phyloP scores from a whole-genome alignment of 2,888 invertebrate species.

The Dynastes grantii region DNA sequence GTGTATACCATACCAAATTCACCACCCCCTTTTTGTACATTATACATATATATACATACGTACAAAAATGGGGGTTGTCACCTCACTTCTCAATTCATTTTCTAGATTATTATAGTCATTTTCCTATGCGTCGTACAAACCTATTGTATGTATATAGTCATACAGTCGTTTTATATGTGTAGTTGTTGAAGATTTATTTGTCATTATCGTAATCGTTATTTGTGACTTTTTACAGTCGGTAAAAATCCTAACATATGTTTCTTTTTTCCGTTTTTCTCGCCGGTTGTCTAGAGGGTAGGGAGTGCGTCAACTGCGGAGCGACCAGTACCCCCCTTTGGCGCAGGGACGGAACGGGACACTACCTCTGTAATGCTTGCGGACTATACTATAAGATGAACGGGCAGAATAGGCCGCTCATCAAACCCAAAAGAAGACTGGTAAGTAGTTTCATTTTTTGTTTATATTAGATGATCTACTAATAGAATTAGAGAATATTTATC shows the following conservation, averaged over 20 bases:
- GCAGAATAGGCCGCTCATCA: slow-evolving; percentile 97
- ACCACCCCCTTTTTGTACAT: not conserved
- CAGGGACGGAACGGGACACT: slow-evolving; percentile 97
- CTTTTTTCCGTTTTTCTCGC: slow-evolving; percentile 33
- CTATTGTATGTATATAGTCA: not conserved
- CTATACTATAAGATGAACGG: slow-evolving; percentile 99
- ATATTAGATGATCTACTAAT: not conserved
- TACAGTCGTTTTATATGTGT: slow-evolving; percentile 14
- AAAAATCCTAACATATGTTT: slow-evolving; percentile 48
- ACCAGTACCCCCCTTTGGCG: slow-evolving; percentile 98
- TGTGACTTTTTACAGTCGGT: not conserved
- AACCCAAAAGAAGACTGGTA: slow-evolving; percentile 99
- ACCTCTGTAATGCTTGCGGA: slow-evolving; percentile 99
- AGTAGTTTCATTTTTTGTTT: slow-evolving; percentile 72
- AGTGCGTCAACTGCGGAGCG: slow-evolving; percentile 99
- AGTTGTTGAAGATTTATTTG: slow-evolving; percentile 17
- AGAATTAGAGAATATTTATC: too few species aligned
- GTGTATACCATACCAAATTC: slow-evolving; percentile 4
- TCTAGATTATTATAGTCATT: slow-evolving; percentile 2
- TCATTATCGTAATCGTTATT: slow-evolving; percentile 22
- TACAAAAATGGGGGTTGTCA: too few species aligned
- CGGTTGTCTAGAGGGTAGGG: slow-evolving; percentile 84
- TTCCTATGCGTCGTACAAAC: not conserved
- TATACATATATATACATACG: not conserved
- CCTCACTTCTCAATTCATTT: too few species aligned